phyloP scores from a whole-genome alignment of 2,888 invertebrate species.

The Drosophila macrospina region DNA sequence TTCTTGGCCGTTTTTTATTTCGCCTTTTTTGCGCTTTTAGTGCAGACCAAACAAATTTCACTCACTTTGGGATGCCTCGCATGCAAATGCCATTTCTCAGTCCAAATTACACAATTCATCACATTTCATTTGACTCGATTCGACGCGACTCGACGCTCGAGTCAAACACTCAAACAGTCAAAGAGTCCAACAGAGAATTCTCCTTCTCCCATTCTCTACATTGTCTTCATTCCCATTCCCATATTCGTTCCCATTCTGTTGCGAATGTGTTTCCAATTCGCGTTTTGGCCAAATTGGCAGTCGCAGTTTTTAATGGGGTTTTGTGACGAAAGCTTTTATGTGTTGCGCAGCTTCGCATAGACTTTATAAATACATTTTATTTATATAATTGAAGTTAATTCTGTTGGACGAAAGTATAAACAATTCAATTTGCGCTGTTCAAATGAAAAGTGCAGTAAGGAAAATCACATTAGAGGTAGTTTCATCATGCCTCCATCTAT shows the following conservation, averaged over 20 bases:
- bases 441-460: constrained; percentile 1
- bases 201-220: not conserved
- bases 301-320: constrained; percentile 53
- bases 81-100: constrained; percentile 79
- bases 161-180: constrained; percentile 64
- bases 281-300: constrained; percentile 47
- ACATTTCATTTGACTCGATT: constrained; percentile 77
- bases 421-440: constrained; percentile 49
- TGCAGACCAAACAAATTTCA: constrained; percentile 69
- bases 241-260: not conserved
- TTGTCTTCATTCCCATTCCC: not conserved
- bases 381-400: constrained; percentile 59
- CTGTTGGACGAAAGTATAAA: constrained; percentile 33
- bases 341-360: constrained; percentile 4
- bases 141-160: constrained; percentile 21
- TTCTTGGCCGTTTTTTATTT: constrained; percentile 29
- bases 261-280: constrained; percentile 56
- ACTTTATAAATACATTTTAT: constrained; percentile 3
- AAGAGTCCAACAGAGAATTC: constrained; percentile 44
- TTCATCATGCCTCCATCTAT: not conserved
- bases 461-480: not conserved
- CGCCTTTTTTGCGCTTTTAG: constrained; percentile 67
- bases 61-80: constrained; percentile 70
- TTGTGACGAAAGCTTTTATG: constrained; percentile 28
- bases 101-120: constrained; percentile 84